Conservation (phyloP, 2,888 invertebrate species). For the Chouioia cunea region DNA sequence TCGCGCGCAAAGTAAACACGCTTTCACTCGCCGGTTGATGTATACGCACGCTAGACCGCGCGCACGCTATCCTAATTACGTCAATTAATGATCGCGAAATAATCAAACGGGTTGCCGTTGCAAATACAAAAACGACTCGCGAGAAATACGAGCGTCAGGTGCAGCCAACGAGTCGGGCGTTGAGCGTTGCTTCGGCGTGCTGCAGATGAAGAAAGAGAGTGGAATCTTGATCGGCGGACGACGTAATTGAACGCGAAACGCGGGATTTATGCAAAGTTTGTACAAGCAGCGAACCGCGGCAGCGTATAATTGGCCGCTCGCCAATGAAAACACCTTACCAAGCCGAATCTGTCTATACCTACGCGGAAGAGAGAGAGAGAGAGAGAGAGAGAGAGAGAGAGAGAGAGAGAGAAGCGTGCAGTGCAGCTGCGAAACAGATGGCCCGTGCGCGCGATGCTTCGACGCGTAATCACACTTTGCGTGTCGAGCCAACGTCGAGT, state of each 20-base stretch:
- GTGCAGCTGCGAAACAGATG: conserved; percentile 67
- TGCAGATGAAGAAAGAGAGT: too few species aligned
- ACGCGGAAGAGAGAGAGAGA: too few species aligned
- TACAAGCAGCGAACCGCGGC: neutral
- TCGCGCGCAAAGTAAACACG: conserved; percentile 29
- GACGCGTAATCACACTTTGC: conserved; percentile 46
- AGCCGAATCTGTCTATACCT: too few species aligned
- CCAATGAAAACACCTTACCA: conserved; percentile 42
- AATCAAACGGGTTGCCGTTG: too few species aligned
- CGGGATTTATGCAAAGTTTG: conserved; percentile 43
- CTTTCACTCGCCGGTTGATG: conserved; percentile 31
- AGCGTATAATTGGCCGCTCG: conserved; percentile 35
- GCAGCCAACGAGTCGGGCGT: too few species aligned
- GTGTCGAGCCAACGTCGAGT: conserved; percentile 30
- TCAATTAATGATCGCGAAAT: too few species aligned
- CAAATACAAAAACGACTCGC: too few species aligned
- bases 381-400: neutral
- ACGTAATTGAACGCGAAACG: conserved; percentile 42
- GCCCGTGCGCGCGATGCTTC: conserved; percentile 44
- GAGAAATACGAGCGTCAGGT: too few species aligned
- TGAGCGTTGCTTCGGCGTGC: too few species aligned
- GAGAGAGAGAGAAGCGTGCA: neutral
- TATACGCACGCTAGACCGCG: too few species aligned
- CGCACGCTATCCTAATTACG: too few species aligned
- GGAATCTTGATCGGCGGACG: neutral